Evolutionary conservation across 1,140 invertebrate species (phyloP).

Genomic region (Anastrepha obliqua): DNA sequence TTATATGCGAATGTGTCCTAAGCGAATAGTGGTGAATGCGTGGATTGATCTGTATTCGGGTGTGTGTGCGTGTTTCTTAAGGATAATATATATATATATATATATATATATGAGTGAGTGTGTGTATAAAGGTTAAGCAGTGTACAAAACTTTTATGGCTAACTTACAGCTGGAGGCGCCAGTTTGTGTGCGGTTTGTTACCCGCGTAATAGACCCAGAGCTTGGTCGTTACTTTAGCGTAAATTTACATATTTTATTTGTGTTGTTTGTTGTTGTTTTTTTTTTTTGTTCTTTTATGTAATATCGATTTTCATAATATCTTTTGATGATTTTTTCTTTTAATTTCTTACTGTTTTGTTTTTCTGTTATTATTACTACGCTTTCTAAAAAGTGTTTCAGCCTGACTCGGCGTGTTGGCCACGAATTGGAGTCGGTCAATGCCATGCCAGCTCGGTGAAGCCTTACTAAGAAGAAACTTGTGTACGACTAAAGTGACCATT

Average conservation of each 20-base stretch:
- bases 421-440: background rate
- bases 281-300: slow-evolving; percentile 24
- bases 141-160: background rate
- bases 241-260: slow-evolving; percentile 45
- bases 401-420: too few species aligned
- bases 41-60: background rate
- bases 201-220: background rate
- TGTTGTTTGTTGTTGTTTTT: background rate
- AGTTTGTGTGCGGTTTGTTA: slow-evolving; percentile 11
- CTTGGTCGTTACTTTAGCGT: background rate
- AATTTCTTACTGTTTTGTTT: background rate
- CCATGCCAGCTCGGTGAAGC: background rate
- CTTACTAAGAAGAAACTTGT: background rate
- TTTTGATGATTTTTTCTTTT: background rate
- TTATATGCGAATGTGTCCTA: background rate
- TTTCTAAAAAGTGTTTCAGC: background rate
- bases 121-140: background rate
- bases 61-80: background rate
- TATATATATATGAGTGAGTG: background rate
- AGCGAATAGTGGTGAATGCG: background rate
- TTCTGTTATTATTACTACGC: background rate
- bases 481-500: background rate
- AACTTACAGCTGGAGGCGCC: slow-evolving; percentile 6
- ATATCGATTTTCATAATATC: slow-evolving; percentile 15
- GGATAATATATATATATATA: background rate